Evolutionary conservation across 2,113 vertebrate species (phyloP).

Genomic region (Mixornis gularis): DNA sequence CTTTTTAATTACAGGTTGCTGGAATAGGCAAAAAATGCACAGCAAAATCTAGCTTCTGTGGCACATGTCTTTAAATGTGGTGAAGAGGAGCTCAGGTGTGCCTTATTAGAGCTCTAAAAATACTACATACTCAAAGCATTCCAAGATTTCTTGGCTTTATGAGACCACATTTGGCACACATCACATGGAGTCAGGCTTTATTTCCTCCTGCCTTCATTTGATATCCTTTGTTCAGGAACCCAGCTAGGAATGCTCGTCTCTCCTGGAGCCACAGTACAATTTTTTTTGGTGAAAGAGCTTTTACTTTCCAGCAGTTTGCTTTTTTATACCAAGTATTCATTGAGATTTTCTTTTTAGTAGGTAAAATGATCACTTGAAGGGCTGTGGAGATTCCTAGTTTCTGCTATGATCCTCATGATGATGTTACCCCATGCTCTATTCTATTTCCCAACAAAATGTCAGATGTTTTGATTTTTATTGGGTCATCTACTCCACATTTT

Average conservation of each 20-base stretch:
- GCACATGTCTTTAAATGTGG: slow-evolving; percentile 28
- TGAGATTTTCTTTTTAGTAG: neutral
- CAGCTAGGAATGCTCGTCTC: neutral
- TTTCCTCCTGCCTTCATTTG: slow-evolving; percentile 33
- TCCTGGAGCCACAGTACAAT: neutral
- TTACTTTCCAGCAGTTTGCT: neutral
- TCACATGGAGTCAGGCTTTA: neutral
- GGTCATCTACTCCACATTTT: neutral
- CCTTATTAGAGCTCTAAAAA: slow-evolving; percentile 42
- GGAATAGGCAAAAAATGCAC: slow-evolving; percentile 1
- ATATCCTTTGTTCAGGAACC: neutral
- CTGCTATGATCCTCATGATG: neutral
- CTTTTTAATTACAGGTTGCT: slow-evolving; percentile 26
- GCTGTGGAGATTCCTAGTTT: neutral
- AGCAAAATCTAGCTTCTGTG: slow-evolving; percentile 2
- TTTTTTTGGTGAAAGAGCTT: neutral
- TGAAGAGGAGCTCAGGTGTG: slow-evolving; percentile 31
- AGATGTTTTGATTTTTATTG: neutral
- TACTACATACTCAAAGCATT: slow-evolving; percentile 13
- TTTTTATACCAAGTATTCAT: neutral
- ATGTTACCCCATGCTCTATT: neutral
- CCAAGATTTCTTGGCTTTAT: slow-evolving; percentile 31
- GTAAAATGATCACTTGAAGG: neutral
- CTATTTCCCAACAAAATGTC: neutral
- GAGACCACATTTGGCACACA: slow-evolving; percentile 2